A percentile compares a stretch with the other conserved stretches of the same genome.
Evolutionary conservation across 2,888 invertebrate species (phyloP).

Genomic region (Sympetrum striolatum): DNA sequence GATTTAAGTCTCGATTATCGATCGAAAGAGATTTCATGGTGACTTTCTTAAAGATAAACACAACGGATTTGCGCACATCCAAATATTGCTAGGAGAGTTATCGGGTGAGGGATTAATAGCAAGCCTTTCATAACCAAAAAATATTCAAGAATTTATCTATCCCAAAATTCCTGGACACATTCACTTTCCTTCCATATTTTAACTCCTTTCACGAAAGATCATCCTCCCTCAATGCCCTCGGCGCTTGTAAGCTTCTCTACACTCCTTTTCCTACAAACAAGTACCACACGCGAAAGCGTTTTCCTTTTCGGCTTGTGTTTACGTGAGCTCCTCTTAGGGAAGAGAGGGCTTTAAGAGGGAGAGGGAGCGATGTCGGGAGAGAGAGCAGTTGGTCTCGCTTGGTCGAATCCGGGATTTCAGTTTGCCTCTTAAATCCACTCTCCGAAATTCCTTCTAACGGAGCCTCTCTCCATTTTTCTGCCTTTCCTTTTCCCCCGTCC

Average conservation of each 20-base stretch:
- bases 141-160: no score
- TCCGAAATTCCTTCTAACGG: neutral
- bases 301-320: neutral
- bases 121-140: no score
- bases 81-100: no score
- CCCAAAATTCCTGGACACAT: no score
- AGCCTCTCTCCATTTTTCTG: neutral
- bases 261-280: neutral
- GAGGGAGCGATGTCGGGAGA: neutral
- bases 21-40: no score
- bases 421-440: neutral
- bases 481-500: neutral
- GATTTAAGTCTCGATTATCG: no score
- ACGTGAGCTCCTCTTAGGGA: neutral
- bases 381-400: neutral
- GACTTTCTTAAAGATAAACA: no score
- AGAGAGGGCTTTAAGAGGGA: neutral
- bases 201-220: neutral
- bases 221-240: neutral
- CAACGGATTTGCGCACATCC: no score
- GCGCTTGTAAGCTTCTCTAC: neutral
- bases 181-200: neutral
- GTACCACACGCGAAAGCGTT: neutral
- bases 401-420: constrained; percentile 25
- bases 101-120: no score